Evolutionary conservation across 2,797 vertebrate species (phyloP).

Genomic region (Macropus fuliginosus): DNA sequence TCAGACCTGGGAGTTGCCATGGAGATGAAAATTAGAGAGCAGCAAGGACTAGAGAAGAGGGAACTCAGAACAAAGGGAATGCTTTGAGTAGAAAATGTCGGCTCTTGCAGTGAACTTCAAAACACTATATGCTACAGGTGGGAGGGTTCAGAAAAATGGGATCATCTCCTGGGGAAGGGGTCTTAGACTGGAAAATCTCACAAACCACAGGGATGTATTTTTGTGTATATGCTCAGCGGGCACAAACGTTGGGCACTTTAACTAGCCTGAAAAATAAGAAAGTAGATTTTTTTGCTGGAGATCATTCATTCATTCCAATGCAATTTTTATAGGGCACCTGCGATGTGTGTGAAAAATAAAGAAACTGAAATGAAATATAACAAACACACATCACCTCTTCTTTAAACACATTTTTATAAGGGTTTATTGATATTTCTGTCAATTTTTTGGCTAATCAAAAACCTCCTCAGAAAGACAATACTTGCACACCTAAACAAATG

Average conservation of each 20-base stretch:
- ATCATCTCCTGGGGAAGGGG: neutral
- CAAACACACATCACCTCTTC: neutral
- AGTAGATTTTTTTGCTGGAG: neutral
- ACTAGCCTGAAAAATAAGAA: neutral
- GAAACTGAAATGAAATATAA: neutral
- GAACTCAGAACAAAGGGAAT: no score
- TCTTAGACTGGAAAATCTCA: neutral
- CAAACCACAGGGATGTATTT: neutral
- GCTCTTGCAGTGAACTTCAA: neutral
- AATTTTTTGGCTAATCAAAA: neutral
- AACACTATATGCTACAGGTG: neutral
- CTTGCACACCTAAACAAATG: no score
- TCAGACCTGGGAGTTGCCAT: neutral
- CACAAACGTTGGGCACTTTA: neutral
- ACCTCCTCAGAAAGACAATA: neutral
- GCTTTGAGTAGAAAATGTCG: neutral
- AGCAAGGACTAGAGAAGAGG: fast-evolving
- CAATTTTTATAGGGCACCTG: neutral
- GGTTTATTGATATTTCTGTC: neutral
- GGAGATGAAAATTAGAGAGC: neutral
- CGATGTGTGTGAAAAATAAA: neutral
- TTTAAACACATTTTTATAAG: neutral
- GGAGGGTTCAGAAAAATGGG: neutral
- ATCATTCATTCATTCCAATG: neutral
- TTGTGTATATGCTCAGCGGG: neutral